A percentile compares a stretch with the other conserved stretches of the same genome.
Evolutionary conservation across 1,140 invertebrate species (phyloP).

Genomic region (Arion vulgaris): DNA sequence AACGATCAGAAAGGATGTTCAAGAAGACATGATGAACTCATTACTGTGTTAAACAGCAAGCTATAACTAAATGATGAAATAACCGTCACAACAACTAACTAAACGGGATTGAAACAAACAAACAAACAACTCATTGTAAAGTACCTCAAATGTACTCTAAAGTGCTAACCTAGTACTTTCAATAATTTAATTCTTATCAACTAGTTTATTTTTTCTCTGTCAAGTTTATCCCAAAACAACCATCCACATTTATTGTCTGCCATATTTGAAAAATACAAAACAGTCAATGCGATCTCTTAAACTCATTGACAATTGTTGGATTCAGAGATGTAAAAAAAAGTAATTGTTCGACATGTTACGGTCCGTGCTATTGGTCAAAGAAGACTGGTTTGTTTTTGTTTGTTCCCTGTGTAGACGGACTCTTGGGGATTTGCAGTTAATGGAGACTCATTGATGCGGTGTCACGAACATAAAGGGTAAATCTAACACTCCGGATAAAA

Average conservation of each 20-base stretch:
- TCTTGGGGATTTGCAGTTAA: neutral
- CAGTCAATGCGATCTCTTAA: neutral
- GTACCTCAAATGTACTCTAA: too few species aligned
- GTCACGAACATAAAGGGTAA: conserved; percentile 3
- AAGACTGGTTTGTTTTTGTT: conserved; percentile 5
- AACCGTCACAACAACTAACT: too few species aligned
- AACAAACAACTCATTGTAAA: too few species aligned
- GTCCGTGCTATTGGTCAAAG: neutral
- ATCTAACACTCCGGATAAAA: neutral
- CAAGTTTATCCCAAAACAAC: too few species aligned
- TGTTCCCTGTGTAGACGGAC: neutral
- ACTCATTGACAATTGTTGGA: conserved; percentile 12
- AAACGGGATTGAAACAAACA: too few species aligned
- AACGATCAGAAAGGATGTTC: too few species aligned
- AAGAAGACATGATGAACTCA: too few species aligned
- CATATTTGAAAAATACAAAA: neutral
- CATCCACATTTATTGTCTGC: neutral
- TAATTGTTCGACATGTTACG: conserved; percentile 7
- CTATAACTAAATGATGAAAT: too few species aligned
- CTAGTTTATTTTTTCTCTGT: too few species aligned
- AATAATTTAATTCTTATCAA: too few species aligned
- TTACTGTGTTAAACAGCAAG: too few species aligned
- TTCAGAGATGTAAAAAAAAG: neutral
- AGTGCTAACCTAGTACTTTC: too few species aligned
- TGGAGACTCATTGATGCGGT: conserved; percentile 5